Evolutionary conservation across 2,888 invertebrate species (phyloP).

Genomic region (Fissipunctia ypsillon): DNA sequence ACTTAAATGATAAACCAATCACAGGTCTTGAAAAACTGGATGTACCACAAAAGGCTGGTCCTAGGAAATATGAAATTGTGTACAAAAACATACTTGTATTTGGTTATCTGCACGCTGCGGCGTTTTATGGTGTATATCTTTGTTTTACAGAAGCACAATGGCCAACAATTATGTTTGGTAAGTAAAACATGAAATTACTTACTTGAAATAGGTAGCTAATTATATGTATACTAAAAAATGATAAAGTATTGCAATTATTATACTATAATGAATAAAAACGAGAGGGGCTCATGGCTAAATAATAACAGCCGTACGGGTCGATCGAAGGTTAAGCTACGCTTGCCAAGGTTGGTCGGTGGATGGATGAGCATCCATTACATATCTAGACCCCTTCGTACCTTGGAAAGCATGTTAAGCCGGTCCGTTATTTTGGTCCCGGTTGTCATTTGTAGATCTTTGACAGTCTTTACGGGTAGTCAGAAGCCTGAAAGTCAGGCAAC

Average conservation of each 20-base stretch:
- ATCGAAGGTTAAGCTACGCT: too few species aligned
- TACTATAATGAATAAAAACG: background rate
- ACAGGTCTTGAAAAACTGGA: conserved; percentile 25
- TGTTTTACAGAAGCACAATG: conserved; percentile 64
- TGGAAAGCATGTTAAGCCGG: too few species aligned
- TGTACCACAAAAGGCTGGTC: conserved; percentile 51
- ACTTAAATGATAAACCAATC: background rate
- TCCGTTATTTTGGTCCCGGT: too few species aligned
- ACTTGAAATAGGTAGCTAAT: background rate
- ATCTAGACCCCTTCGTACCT: too few species aligned
- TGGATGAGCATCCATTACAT: too few species aligned
- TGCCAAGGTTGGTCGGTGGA: too few species aligned
- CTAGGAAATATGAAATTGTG: conserved; percentile 63
- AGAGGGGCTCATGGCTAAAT: background rate
- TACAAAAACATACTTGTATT: conserved; percentile 64
- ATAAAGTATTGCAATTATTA: background rate
- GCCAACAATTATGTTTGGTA: conserved; percentile 61
- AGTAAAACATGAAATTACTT: conserved; percentile 24
- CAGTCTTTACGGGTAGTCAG: too few species aligned
- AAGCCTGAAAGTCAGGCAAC: too few species aligned
- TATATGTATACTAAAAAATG: background rate
- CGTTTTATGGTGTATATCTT: conserved; percentile 69
- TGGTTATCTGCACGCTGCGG: conserved; percentile 59
- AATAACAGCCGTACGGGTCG: too few species aligned
- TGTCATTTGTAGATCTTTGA: too few species aligned